Percentiles rank a stretch among this genome's conserved stretches.
Evolutionary conservation across 2,113 vertebrate genomes (phyloP).

Genomic region (Vulpes ferrilata): DNA sequence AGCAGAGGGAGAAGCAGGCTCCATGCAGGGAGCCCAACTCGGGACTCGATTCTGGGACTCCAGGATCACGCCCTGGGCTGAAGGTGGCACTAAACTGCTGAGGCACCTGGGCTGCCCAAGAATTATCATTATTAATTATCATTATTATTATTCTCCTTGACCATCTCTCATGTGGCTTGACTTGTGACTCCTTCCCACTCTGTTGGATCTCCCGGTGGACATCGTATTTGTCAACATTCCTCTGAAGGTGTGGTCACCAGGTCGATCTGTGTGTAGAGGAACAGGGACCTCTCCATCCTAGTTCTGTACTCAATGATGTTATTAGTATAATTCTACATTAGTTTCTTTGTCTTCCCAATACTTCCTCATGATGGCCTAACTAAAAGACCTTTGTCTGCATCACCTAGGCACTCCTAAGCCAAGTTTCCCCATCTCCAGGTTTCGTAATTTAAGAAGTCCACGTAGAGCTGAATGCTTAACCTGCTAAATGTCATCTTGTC

Average conservation of each 20-base stretch:
- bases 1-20: no score
- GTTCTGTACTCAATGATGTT: background rate
- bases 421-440: background rate
- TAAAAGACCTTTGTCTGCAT: background rate
- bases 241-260: background rate
- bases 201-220: background rate
- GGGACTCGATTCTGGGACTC: no score
- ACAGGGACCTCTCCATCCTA: background rate
- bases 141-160: background rate
- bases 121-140: no score
- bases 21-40: no score
- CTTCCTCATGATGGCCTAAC: background rate
- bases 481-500: background rate
- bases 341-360: constrained; percentile 36
- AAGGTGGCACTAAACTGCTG: no score
- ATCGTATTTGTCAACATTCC: background rate
- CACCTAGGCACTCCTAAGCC: background rate
- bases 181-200: background rate
- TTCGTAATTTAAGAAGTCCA: background rate
- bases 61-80: no score
- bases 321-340: background rate
- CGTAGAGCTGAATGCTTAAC: background rate
- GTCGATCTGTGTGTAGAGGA: background rate
- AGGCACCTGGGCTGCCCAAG: no score
- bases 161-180: background rate